phyloP scores from a whole-genome alignment of 2,888 invertebrate species.

The Macropis europaea region DNA sequence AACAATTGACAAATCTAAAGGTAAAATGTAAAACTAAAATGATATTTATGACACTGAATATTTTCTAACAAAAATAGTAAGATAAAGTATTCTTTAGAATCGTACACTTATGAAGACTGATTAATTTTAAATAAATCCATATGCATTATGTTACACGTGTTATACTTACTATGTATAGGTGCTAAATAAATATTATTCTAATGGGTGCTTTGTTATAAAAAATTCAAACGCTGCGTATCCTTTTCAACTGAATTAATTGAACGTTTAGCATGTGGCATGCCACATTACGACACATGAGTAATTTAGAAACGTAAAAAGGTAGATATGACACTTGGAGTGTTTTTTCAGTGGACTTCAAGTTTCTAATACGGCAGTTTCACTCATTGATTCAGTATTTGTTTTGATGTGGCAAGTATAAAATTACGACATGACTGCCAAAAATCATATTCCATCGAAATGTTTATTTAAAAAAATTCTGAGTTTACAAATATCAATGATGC shows the following conservation, averaged over 20 bases:
- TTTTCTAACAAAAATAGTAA: not conserved
- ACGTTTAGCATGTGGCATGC: not conserved
- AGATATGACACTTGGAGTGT: not conserved
- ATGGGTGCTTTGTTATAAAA: not conserved
- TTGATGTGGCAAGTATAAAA: not conserved
- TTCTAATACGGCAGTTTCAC: not conserved
- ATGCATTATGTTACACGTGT: not conserved
- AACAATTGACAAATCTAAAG: not conserved
- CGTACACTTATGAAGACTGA: constrained; percentile 28
- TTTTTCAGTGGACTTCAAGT: not conserved
- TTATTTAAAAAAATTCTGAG: constrained; percentile 5
- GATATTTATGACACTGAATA: too few relatives aligned
- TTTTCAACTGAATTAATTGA: not conserved
- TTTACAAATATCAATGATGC: not conserved
- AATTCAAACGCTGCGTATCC: not conserved
- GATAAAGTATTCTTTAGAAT: not conserved
- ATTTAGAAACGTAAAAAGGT: constrained; percentile 2
- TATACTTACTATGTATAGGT: not conserved
- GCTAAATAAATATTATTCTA: not conserved
- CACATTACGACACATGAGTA: constrained; percentile 8
- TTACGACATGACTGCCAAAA: not conserved
- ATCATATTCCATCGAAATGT: not conserved
- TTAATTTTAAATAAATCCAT: constrained; percentile 20
- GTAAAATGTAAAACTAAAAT: too few relatives aligned
- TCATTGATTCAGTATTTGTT: not conserved